Percentiles rank a stretch among this genome's conserved stretches.
phyloP scores from a whole-genome alignment of 2,888 invertebrate genomes.

The Drosophila putrida region DNA sequence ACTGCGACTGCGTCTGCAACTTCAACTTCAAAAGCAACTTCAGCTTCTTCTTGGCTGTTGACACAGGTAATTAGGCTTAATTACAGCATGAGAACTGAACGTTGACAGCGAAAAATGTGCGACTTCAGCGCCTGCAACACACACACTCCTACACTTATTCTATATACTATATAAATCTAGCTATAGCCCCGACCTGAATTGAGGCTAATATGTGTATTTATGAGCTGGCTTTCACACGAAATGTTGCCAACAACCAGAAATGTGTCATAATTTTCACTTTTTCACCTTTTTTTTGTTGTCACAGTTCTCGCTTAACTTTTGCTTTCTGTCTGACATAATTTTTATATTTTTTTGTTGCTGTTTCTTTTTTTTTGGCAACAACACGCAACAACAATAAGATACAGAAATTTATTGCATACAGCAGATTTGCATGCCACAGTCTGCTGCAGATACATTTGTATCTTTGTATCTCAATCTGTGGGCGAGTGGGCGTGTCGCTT shows the following conservation, averaged over 20 bases:
- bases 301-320: slow-evolving; percentile 69
- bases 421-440: slow-evolving; percentile 54
- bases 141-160: background rate
- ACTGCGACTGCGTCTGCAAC: slow-evolving; percentile 27
- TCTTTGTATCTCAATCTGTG: slow-evolving; percentile 42
- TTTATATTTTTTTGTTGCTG: slow-evolving; percentile 17
- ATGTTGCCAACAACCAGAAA: slow-evolving; percentile 24
- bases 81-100: slow-evolving; percentile 69
- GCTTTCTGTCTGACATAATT: slow-evolving; percentile 64
- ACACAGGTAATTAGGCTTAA: slow-evolving; percentile 76
- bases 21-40: slow-evolving; percentile 21
- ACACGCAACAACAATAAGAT: slow-evolving; percentile 37
- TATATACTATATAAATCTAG: slow-evolving; percentile 4
- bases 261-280: slow-evolving; percentile 76
- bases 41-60: slow-evolving; percentile 51
- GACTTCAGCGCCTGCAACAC: slow-evolving; percentile 33
- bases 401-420: slow-evolving; percentile 52
- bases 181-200: slow-evolving; percentile 44
- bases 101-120: slow-evolving; percentile 56
- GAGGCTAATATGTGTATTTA: slow-evolving; percentile 82
- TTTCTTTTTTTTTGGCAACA: slow-evolving; percentile 13
- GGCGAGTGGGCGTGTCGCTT: slow-evolving; percentile 38
- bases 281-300: slow-evolving; percentile 48
- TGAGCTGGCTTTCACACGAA: slow-evolving; percentile 56
- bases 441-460: slow-evolving; percentile 33